Base-by-base conservation (phyloP, 2,797 vertebrate species). In the Squalus acanthias region DNA sequence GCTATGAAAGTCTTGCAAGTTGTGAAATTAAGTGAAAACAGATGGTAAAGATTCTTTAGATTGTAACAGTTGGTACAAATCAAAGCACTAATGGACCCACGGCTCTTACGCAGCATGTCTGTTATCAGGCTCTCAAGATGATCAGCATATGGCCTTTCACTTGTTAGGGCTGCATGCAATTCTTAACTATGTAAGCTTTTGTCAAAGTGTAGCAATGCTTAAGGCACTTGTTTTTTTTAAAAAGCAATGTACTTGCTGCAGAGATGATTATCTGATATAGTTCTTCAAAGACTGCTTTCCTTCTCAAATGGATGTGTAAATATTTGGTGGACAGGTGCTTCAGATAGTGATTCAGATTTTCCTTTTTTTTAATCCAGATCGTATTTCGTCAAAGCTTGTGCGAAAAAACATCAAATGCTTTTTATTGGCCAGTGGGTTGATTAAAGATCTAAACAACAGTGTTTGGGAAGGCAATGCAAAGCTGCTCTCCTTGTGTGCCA, bases 21-120 rank as follows among this genome's bases (percentile, higher is more conserved):
- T 2, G 24, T 33, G 50, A 6, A 95, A 76, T 95, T 60, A 95
- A 76, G 26, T 76, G 29, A 95, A 95, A 95, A 20, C 94, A 74
- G 46, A 33, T 53, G 60, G 57, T 65, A 15, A 53, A 72, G 20
- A 29, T 74, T 95, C 22, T 15, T 95, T 74, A 95, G 70, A 57
- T 95, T 60, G 46, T 33, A 95, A 74, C 69, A 57, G 24, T 95
- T 95, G 94, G 50, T 95, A 76, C 24, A 72, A 76, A 95, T 93
- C 46, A 57, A 57, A 95, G 26, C 26, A 57, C 50, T 57, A 76
- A 76, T 57, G 50, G 29, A n/a, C 94, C 29, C 29, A 57, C 9
- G 15, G 24, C 22, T 70, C 50, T 72, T 10, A 95, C 29, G 17
- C 17, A n/a, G 29, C 46, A n/a, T n/a, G 3, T 57, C 67, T 74